Conservation (phyloP, 1,140 invertebrate species). For the Megalonaias nervosa region DNA sequence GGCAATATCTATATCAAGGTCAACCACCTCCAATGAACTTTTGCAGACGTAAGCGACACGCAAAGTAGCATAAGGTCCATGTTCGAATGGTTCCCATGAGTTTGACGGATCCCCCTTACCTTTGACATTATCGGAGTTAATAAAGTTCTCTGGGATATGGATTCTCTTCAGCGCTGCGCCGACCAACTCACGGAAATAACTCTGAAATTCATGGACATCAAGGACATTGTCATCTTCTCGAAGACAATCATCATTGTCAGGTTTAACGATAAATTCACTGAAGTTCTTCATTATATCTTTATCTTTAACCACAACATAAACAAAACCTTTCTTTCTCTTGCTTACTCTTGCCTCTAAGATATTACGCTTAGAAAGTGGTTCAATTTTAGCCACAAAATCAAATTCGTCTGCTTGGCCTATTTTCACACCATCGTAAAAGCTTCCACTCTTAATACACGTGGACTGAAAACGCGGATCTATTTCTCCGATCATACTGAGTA, state of each 20-base stretch:
- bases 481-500: constrained; percentile 9
- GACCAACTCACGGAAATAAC: constrained; percentile 13
- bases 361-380: constrained; percentile 6
- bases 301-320: constrained; percentile 24
- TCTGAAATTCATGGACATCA: constrained; percentile 11
- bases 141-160: constrained; percentile 23
- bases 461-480: constrained; percentile 14
- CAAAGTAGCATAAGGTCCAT: constrained; percentile 19
- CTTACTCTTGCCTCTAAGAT: constrained; percentile 5
- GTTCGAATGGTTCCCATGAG: constrained; percentile 2
- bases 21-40: constrained; percentile 10
- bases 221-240: constrained; percentile 1
- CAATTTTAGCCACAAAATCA: constrained; percentile 22
- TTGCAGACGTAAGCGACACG: constrained; percentile 7
- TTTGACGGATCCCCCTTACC: background rate
- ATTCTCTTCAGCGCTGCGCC: constrained; percentile 2
- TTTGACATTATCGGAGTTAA: background rate
- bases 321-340: constrained; percentile 13
- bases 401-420: constrained; percentile 17
- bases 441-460: constrained; percentile 14
- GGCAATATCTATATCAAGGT: constrained; percentile 21
- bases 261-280: constrained; percentile 14
- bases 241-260: constrained; percentile 15
- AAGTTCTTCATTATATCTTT: background rate
- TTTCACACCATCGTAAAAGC: constrained; percentile 20